Evolutionary conservation across 2,797 vertebrate genomes (phyloP), one percentile per base, ranked within the genome.

Genomic region (Anisognathus igniventris): DNA sequence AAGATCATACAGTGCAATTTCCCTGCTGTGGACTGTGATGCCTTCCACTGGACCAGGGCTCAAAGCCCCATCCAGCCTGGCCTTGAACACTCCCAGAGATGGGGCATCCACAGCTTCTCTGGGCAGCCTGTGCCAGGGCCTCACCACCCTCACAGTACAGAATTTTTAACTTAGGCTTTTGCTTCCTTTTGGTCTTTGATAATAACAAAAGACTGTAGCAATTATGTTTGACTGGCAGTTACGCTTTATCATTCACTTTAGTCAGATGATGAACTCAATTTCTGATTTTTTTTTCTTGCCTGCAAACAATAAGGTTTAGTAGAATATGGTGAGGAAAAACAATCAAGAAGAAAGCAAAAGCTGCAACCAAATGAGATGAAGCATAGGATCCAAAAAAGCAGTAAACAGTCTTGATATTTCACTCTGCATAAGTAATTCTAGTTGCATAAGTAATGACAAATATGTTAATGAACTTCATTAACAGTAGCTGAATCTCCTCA

Each of bases 1-100:
- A 61, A 66, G 25, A 61, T 35, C 31, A 53, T 25, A 5, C 12
- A 61, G 17, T 61, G 16, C 31, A 25, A 10, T 40, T 24, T 42
- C 22, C 7, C 5, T 35, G 19, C 21, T 0, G 0, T 21, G 14
- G 17, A 37, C 24, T 47, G 31, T 5, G 56, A 35, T 16, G 51
- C 17, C n/a, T 75, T 64, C 24, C 12, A 13, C 11, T 28, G 31
- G 40, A 25, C 7, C 33, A 47, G 23, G 11, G 19, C 71, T 77
- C 47, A 60, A 51, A 70, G 9, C 28, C 31, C 39, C 2, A 2
- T 82, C 44, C 25, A 75, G 1, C 10, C 48, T 91, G 62, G 9
- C 22, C 12, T 64, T 64, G 54, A 76, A 45, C 10, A 6, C 23
- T 88, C 48, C 20, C 60, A 67, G 25, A 23, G 6, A 50, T 27